Percentiles rank a stretch among this genome's conserved stretches.
Conservation (phyloP, 2,113 vertebrate genomes). For the Spheniscus mendiculus region DNA sequence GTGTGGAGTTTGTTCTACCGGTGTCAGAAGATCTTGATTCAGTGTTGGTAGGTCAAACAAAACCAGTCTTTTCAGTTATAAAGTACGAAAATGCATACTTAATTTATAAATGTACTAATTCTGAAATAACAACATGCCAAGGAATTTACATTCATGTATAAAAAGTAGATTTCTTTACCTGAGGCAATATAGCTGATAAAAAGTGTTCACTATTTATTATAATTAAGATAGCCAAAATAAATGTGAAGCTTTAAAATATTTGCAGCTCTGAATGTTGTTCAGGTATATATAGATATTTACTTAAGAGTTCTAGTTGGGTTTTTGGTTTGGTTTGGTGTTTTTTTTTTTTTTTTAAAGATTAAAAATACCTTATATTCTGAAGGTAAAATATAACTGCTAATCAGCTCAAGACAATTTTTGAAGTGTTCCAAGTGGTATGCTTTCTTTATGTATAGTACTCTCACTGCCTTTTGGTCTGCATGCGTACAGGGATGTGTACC, state of each 20-base stretch:
- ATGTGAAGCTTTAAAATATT: background rate
- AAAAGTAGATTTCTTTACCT: background rate
- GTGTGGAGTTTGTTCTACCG: fast-evolving
- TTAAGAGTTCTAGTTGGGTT: background rate
- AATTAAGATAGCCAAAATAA: background rate
- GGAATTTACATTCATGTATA: background rate
- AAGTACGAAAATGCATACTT: background rate
- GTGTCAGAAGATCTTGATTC: background rate
- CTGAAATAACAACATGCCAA: background rate
- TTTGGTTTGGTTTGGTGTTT: background rate
- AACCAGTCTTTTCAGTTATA: background rate
- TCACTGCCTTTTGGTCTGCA: background rate
- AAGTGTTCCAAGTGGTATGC: background rate
- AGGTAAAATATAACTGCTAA: background rate
- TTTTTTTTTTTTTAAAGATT: background rate
- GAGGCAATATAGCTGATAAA: background rate
- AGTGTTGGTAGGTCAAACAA: background rate
- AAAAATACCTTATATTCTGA: background rate
- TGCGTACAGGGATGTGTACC: background rate
- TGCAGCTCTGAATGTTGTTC: background rate
- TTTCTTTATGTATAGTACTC: background rate
- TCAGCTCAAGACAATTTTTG: background rate
- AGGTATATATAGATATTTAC: background rate
- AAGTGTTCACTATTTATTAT: background rate
- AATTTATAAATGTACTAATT: background rate